These are phyloP conservation scores for Gryllus bimaculatus DNA, from an alignment of 1,140 invertebrate species.

Conservation along the genomic window DNA sequence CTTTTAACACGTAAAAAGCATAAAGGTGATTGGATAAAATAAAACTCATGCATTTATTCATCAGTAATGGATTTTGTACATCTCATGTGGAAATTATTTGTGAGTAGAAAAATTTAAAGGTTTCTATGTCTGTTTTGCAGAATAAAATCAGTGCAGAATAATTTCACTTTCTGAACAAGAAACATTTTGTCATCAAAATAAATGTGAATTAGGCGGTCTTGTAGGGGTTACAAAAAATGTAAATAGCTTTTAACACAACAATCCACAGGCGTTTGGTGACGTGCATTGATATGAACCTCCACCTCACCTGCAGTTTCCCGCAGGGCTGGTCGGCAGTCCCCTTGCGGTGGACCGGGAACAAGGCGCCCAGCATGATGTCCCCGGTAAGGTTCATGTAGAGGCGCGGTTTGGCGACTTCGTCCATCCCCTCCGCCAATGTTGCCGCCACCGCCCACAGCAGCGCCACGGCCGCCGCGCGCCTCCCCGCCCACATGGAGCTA, in stretches of 20 bases:
- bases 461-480: background rate
- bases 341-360: conserved; percentile 46
- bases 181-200: too few relatives aligned
- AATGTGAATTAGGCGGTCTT: too few relatives aligned
- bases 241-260: background rate
- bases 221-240: too few relatives aligned
- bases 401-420: conserved; percentile 21
- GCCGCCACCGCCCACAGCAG: background rate
- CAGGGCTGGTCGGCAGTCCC: conserved; percentile 32
- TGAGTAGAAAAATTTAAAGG: too few relatives aligned
- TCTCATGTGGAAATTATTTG: too few relatives aligned
- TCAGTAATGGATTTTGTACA: too few relatives aligned
- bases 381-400: conserved; percentile 36
- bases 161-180: too few relatives aligned
- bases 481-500: too few relatives aligned
- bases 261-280: background rate
- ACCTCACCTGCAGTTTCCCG: conserved; percentile 39
- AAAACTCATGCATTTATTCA: too few relatives aligned
- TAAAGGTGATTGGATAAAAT: too few relatives aligned
- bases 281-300: background rate
- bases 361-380: conserved; percentile 43
- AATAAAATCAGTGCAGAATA: background rate
- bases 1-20: too few relatives aligned
- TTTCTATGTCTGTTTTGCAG: background rate
- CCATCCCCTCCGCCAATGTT: conserved; percentile 20